Evolutionary conservation across 2,888 invertebrate species (phyloP).

Genomic region (Hololepta plana): DNA sequence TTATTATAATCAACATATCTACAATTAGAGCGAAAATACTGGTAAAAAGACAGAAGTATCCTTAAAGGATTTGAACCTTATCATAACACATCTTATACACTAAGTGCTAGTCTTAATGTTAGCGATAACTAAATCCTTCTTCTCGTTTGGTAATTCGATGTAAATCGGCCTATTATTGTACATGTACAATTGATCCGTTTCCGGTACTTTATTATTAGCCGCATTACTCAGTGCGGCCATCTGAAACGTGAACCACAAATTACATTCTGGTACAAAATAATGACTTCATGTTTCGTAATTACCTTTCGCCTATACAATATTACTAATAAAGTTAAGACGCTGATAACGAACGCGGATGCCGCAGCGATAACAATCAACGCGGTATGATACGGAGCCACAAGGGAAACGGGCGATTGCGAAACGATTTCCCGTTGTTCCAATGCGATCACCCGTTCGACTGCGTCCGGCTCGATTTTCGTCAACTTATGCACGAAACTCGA

Average conservation of each 20-base stretch:
- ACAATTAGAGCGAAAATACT: no score
- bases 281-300: no score
- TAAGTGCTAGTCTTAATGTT: conserved; percentile 10
- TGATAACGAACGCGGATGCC: conserved; percentile 62
- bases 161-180: conserved; percentile 48
- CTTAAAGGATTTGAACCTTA: no score
- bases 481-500: conserved; percentile 42
- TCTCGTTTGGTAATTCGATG: conserved; percentile 47
- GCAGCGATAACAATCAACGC: conserved; percentile 61
- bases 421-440: conserved; percentile 49
- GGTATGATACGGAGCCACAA: conserved; percentile 54
- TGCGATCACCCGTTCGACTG: conserved; percentile 27
- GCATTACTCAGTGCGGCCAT: conserved; percentile 30
- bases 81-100: no score
- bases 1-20: no score
- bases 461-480: conserved; percentile 20
- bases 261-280: not conserved
- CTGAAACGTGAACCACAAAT: conserved; percentile 9
- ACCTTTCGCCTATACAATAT: conserved; percentile 53
- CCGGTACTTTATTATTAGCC: conserved; percentile 30
- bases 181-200: conserved; percentile 34
- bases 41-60: no score
- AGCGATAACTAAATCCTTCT: no score
- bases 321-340: conserved; percentile 53
- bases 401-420: conserved; percentile 46